These are phyloP conservation scores for Xestia sexstrigata DNA, from an alignment of 2,888 invertebrate species.

Conservation along the genomic window DNA sequence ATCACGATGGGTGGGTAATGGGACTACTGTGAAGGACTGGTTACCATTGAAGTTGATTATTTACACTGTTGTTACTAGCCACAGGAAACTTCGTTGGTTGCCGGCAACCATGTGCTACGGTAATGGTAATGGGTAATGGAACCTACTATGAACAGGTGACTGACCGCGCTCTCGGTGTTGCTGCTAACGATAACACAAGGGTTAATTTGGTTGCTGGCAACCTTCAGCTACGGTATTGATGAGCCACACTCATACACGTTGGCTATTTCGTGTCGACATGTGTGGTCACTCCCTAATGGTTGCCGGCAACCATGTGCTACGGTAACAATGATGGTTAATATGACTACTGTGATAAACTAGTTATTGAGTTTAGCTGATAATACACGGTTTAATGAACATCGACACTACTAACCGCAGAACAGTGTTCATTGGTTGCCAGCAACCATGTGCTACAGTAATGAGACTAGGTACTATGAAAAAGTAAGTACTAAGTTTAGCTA, in stretches of 20 bases:
- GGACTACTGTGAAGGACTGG: not conserved
- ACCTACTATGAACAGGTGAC: slow-evolving; percentile 41
- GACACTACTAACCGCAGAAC: not conserved
- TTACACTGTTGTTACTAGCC: not conserved
- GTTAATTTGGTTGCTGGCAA: slow-evolving; percentile 28
- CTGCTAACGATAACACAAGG: slow-evolving; percentile 79
- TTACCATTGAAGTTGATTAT: not conserved
- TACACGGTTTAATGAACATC: not conserved
- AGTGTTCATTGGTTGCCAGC: not conserved
- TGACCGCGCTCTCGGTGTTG: slow-evolving; percentile 88
- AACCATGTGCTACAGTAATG: not conserved
- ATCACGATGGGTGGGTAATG: slow-evolving; percentile 6
- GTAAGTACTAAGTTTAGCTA: not conserved
- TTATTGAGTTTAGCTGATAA: not conserved
- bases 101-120: not conserved
- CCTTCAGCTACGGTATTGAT: not conserved
- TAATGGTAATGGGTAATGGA: not conserved
- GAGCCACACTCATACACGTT: not conserved
- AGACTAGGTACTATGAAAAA: not conserved
- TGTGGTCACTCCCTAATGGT: not conserved
- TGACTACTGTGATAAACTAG: not conserved
- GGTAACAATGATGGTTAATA: not conserved
- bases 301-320: not conserved
- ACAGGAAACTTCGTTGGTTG: too few relatives aligned
- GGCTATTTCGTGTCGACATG: not conserved